Evolutionary conservation across 2,113 vertebrate genomes (phyloP), one percentile per base, ranked within the genome.

Genomic region (Triplophysa dalaica): DNA sequence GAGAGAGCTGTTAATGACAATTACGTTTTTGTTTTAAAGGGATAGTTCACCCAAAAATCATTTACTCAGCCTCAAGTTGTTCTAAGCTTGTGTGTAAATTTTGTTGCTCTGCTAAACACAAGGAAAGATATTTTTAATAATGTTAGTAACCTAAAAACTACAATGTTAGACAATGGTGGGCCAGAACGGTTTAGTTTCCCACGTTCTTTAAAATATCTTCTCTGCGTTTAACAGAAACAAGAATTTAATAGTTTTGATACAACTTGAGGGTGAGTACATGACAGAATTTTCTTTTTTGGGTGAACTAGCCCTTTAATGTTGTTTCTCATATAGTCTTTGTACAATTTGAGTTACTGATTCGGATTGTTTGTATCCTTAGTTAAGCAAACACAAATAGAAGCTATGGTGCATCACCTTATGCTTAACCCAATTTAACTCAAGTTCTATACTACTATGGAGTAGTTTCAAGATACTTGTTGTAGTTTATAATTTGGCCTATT

Each of bases 1-100:
- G 92, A 92, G 92, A 91, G 92, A 91, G 92, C 74, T 85, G 74
- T 41, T 88, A 78, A 87, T 38, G 8, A 65, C 17, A 64, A 69
- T 7, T 60, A 38, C 22, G 61, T 50, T 69, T 56, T 50, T 2
- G 12, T 77, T 52, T 61, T 89, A 78, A 85, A 76, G 33, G 75
- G 82, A 63, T 24, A 66, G 5, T 38, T 38, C 7, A 8, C 33
- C 33, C 6, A 38, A 38, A 38, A 38, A 38, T 29, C 29, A 29
- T 29, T 29, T 4, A 4, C 29, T 29, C 29, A 29, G 3, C 29
- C 29, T 29, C 29, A 29, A 29, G 29, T 29, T 29, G 3, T 29
- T 29, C 29, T 0, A 29, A 29, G 4, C 29, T 4, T 29, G 29
- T 29, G 29, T 29, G 29, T 29, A 29, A 29, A 29, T 29, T 29